Evolutionary conservation across 2,113 vertebrate genomes (phyloP).

Genomic region (Zosterops japonicus): DNA sequence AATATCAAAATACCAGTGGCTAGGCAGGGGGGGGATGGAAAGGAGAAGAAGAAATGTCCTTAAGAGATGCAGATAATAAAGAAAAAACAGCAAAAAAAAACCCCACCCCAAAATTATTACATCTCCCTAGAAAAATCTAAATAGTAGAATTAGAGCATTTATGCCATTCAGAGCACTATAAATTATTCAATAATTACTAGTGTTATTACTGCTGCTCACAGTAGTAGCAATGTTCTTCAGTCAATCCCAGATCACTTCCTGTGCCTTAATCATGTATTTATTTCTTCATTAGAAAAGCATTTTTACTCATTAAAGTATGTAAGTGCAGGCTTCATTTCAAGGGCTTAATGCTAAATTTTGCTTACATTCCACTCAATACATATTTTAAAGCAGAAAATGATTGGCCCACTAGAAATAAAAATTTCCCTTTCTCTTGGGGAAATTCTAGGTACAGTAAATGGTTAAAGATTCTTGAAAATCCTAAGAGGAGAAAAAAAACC

Average conservation of each 20-base stretch:
- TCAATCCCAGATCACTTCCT: not conserved
- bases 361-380: not conserved
- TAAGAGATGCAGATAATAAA: not conserved
- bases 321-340: not conserved
- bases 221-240: not conserved
- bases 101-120: not conserved
- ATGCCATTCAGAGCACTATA: not conserved
- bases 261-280: not conserved
- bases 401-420: not conserved
- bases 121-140: not conserved
- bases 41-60: not conserved
- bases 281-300: not conserved
- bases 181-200: not conserved
- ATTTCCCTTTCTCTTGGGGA: not conserved
- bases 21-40: not conserved
- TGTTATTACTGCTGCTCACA: not conserved
- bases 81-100: not conserved
- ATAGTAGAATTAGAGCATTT: not conserved
- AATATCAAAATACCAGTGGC: not conserved
- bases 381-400: not conserved
- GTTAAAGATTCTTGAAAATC: not conserved
- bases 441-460: not conserved
- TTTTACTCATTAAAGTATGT: not conserved
- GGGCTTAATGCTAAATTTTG: not conserved
- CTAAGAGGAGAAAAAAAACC: fast-evolving